phyloP scores from a whole-genome alignment of 1,140 invertebrate species.

The Drosophila insularis region DNA sequence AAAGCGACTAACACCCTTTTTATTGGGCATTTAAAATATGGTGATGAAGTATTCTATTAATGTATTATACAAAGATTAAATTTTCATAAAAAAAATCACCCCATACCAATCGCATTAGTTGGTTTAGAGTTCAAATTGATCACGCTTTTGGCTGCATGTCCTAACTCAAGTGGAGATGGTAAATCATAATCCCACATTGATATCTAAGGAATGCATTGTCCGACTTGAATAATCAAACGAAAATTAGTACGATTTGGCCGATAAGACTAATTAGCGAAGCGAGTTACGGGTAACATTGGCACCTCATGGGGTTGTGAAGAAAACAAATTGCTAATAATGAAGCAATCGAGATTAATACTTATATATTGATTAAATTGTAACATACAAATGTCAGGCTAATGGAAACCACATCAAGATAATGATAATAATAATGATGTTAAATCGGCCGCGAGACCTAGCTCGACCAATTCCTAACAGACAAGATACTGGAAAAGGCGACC shows the following conservation, averaged over 20 bases:
- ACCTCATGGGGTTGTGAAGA: not conserved
- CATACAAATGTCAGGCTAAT: not conserved
- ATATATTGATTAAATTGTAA: not conserved
- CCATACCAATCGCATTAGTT: not conserved
- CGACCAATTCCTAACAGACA: constrained; percentile 4
- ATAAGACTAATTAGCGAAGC: not conserved
- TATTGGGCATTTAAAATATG: too few relatives aligned
- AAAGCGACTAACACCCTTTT: too few relatives aligned
- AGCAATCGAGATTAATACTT: not conserved
- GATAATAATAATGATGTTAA: not conserved
- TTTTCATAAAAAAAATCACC: not conserved
- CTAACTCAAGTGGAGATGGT: not conserved
- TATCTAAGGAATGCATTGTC: constrained; percentile 1
- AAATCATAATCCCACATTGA: not conserved
- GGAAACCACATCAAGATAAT: not conserved
- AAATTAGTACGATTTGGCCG: not conserved
- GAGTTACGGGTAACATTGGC: not conserved
- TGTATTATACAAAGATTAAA: not conserved
- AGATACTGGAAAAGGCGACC: constrained; percentile 15
- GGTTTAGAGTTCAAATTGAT: not conserved
- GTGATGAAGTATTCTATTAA: too few relatives aligned
- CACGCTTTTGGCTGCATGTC: not conserved
- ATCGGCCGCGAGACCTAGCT: not conserved
- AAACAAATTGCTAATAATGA: not conserved
- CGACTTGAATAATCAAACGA: not conserved